These are phyloP conservation scores for Chiroxiphia lanceolata DNA, from an alignment of 2,797 vertebrate species.

Conservation along the genomic window DNA sequence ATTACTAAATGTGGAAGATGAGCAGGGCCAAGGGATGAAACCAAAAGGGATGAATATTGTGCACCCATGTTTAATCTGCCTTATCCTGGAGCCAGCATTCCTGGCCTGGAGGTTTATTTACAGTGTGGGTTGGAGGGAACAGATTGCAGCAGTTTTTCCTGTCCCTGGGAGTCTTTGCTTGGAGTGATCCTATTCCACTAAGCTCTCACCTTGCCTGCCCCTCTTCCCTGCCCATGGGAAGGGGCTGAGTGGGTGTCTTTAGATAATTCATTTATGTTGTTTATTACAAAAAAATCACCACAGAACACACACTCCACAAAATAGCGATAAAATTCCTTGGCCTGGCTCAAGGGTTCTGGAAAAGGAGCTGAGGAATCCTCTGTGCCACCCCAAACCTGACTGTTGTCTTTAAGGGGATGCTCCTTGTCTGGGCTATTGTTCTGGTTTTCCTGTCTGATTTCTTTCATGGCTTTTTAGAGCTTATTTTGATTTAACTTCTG, in stretches of 20 bases:
- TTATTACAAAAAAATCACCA: not conserved
- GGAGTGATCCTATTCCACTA: not conserved
- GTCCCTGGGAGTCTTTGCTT: not conserved
- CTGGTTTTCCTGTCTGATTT: not conserved
- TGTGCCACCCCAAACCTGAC: not conserved
- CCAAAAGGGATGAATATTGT: not conserved
- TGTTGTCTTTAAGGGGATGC: not conserved
- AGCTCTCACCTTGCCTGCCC: not conserved
- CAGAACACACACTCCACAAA: rapidly evolving
- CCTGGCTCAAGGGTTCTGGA: not conserved
- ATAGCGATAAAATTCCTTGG: not conserved
- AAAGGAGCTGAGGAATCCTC: not conserved
- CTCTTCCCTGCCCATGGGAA: not conserved
- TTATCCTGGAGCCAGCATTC: not conserved
- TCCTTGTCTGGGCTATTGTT: constrained; percentile 25
- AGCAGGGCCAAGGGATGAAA: not conserved
- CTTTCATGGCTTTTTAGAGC: not conserved
- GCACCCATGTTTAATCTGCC: not conserved
- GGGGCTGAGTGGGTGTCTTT: not conserved
- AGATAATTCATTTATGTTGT: not conserved
- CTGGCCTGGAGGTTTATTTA: not conserved
- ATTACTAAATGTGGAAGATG: not conserved
- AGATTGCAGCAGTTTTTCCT: not conserved
- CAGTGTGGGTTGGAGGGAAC: not conserved
- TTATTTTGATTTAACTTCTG: not conserved